A percentile compares a stretch with the other conserved stretches of the same genome.
Conservation (phyloP, 1,140 invertebrate species). For the Drosophila kurseongensis region DNA sequence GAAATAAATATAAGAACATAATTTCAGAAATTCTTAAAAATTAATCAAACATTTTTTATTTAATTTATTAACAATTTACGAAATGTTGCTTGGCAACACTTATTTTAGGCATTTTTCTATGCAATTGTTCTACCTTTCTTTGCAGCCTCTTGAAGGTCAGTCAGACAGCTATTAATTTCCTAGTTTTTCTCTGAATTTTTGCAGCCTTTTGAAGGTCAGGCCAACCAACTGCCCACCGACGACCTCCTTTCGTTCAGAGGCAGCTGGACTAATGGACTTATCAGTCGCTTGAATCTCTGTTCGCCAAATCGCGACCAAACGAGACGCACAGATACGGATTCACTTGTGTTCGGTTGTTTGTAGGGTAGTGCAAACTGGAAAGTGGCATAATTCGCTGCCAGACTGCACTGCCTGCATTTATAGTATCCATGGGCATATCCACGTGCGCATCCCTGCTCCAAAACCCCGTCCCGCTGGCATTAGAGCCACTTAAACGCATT, state of each 20-base stretch:
- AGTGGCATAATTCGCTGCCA: conserved; percentile 53
- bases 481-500: conserved; percentile 80
- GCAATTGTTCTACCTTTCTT: no score
- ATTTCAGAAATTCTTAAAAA: no score
- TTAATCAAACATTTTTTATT: no score
- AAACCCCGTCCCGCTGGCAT: conserved; percentile 71
- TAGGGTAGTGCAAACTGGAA: conserved; percentile 17
- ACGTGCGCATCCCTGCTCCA: conserved; percentile 56
- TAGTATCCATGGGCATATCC: conserved; percentile 46
- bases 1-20: no score
- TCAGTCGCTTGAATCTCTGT: conserved; percentile 61
- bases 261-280: conserved; percentile 60
- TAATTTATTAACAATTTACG: no score
- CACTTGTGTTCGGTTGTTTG: neutral
- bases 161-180: neutral
- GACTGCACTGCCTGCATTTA: conserved; percentile 4
- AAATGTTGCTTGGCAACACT: no score
- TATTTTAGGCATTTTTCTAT: no score
- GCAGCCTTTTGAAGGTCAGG: conserved; percentile 19
- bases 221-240: neutral
- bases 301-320: conserved; percentile 58
- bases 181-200: neutral
- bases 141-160: no score
- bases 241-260: conserved; percentile 30
- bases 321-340: conserved; percentile 27